Base-by-base conservation (phyloP, 2,888 invertebrate species). In the Cataglyphis albicans region DNA sequence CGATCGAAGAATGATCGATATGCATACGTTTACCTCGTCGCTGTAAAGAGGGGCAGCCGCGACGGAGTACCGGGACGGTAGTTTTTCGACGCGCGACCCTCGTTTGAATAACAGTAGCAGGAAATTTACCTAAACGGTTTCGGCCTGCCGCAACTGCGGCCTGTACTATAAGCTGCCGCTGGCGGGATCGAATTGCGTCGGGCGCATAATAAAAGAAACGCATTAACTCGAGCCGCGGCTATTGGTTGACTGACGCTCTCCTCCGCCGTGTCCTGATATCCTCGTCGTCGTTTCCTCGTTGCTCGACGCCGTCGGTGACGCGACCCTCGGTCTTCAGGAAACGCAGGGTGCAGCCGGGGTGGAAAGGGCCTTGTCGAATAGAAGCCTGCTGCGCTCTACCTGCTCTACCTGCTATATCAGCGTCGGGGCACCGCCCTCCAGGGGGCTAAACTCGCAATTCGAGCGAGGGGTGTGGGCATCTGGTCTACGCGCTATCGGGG, bases 101-200 rank as follows among this genome's bases (percentile, higher is more conserved):
- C 92, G 93, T 94, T 94, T 94, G 93, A 94, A 94, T 94, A 94
- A 94, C 94, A 94, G 91, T 92, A 90, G 88, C 91, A 91, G 89
- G 84, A 92, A 94, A 94, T 94, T 94, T 94, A 90, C 93, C 94
- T 94, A 94, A 94, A 94, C 93, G 94, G 93, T 94, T 93, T 90
- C 93, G 88, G 90, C 86, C 89, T 84, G 88, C 88, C 44, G 73
- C 68, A 85, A 90, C 89, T 90, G 92, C 92, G 93, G 92, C 89
- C 88, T 90, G 90, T 84, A 7, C 6, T 48, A 7, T 7, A 84
- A 78, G 86, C 70, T 73, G 32, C 61, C 73, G 64, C 35, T 38
- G 86, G 86, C 88, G 88, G 90, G 90, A 86, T 91, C 91, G 90
- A 91, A 91, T 93, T 90, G 88, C 90, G 92, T 91, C 92, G 88